Evolutionary conservation across 2,888 invertebrate species (phyloP).

Genomic region (Leucozona laternaria): DNA sequence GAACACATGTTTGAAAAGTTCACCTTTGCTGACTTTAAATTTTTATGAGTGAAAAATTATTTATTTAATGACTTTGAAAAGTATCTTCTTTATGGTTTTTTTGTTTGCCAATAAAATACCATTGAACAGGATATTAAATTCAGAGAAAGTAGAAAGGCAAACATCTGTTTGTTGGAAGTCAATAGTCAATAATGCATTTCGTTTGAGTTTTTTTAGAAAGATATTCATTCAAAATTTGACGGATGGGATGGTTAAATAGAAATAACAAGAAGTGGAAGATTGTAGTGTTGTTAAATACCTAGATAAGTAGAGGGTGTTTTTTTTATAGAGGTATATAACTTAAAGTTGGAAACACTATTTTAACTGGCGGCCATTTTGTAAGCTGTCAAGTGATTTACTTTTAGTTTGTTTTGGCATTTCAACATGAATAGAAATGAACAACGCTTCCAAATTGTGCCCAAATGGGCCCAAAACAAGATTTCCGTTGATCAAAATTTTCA

Average conservation of each 20-base stretch:
- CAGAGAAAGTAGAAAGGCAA: conserved; percentile 29
- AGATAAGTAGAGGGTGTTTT: too few species aligned
- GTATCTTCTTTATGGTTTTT: conserved; percentile 7
- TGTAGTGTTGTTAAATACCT: too few species aligned
- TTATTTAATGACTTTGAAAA: conserved; percentile 41
- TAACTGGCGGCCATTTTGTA: too few species aligned
- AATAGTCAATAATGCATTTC: too few species aligned
- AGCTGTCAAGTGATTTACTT: too few species aligned
- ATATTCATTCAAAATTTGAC: neutral
- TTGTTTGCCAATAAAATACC: conserved; percentile 45
- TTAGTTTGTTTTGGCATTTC: too few species aligned
- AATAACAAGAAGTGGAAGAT: neutral
- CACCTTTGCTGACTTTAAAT: conserved; percentile 23
- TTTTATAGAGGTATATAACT: too few species aligned
- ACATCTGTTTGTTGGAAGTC: neutral
- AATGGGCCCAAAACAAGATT: too few species aligned
- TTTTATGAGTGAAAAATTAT: conserved; percentile 37
- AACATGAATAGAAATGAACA: too few species aligned
- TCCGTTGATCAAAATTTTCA: too few species aligned
- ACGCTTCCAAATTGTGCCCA: too few species aligned
- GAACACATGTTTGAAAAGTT: conserved; percentile 41
- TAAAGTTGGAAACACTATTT: too few species aligned
- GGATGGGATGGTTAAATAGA: fast-evolving
- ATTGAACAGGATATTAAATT: conserved; percentile 40
- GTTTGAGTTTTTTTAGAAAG: neutral